These are phyloP conservation scores for Phyllotreta striolata DNA, from an alignment of 2,888 invertebrate genomes.

Conservation along the genomic window DNA sequence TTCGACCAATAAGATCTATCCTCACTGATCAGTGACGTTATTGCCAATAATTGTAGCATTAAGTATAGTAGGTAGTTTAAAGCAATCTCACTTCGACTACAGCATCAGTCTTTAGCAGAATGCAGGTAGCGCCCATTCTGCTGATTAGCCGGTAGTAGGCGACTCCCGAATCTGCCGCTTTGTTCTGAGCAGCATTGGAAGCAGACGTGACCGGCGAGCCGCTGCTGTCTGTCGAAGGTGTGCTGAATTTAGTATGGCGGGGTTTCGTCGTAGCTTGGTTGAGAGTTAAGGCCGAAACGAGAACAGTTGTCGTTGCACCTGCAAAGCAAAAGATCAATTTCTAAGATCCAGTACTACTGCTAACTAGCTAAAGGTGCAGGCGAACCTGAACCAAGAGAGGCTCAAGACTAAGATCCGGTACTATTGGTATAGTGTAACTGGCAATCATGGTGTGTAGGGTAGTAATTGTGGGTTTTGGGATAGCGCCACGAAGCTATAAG, in stretches of 20 bases:
- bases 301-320: slow-evolving; percentile 43
- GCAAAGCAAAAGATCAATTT: neutral
- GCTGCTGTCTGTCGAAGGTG: slow-evolving; percentile 56
- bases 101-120: slow-evolving; percentile 79
- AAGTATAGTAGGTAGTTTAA: too few species aligned
- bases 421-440: neutral
- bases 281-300: slow-evolving; percentile 51
- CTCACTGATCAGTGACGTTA: too few species aligned
- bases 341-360: neutral
- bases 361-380: too few species aligned
- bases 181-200: slow-evolving; percentile 40
- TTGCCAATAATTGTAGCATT: too few species aligned
- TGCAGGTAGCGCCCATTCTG: slow-evolving; percentile 76
- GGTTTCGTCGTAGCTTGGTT: slow-evolving; percentile 62
- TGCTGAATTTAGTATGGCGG: slow-evolving; percentile 71
- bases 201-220: slow-evolving; percentile 42
- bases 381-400: too few species aligned
- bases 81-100: slow-evolving; percentile 63
- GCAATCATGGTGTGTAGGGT: too few species aligned
- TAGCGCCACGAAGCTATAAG: too few species aligned
- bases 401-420: neutral
- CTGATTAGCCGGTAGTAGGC: slow-evolving; percentile 72
- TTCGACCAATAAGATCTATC: too few species aligned
- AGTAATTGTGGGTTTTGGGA: too few species aligned
- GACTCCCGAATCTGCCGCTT: slow-evolving; percentile 47